Percentiles rank a stretch among this genome's conserved stretches.
These are phyloP conservation scores for Pollicipes pollicipes DNA, from an alignment of 1,140 invertebrate genomes.

Conservation along the genomic window DNA sequence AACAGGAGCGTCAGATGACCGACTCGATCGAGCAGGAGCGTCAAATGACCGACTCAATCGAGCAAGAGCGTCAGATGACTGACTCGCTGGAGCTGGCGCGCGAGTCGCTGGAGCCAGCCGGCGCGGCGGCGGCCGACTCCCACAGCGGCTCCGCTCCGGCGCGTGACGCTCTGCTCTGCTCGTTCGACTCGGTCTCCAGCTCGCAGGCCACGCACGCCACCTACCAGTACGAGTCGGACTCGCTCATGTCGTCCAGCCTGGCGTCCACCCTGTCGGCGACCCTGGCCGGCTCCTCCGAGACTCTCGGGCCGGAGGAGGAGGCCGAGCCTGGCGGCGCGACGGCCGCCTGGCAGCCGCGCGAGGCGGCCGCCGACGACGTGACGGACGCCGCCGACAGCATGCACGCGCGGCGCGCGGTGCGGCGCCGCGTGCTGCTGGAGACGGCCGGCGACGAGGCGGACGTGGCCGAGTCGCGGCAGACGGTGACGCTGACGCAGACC, in stretches of 20 bases:
- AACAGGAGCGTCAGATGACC: background rate
- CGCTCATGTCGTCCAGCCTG: constrained; percentile 45
- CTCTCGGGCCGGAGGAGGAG: constrained; percentile 30
- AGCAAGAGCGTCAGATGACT: background rate
- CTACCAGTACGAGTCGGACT: constrained; percentile 63
- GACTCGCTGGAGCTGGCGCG: background rate
- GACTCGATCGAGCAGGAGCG: background rate
- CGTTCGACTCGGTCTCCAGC: constrained; percentile 27
- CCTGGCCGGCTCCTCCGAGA: constrained; percentile 36
- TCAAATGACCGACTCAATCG: background rate
- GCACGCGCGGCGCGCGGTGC: constrained; percentile 31
- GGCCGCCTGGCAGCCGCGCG: constrained; percentile 32
- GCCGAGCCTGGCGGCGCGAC: constrained; percentile 31
- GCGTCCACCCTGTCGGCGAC: constrained; percentile 34
- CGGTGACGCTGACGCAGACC: background rate
- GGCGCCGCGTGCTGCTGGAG: constrained; percentile 30
- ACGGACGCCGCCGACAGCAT: constrained; percentile 33
- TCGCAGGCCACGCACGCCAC: constrained; percentile 60
- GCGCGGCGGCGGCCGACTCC: background rate
- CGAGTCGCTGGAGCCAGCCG: background rate
- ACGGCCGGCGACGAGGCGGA: background rate
- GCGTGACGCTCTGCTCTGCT: background rate
- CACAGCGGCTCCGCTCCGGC: background rate
- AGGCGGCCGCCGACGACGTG: constrained; percentile 31
- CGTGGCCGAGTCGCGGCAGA: background rate